Evolutionary conservation across 2,113 vertebrate species (phyloP).

Genomic region (Puma concolor): DNA sequence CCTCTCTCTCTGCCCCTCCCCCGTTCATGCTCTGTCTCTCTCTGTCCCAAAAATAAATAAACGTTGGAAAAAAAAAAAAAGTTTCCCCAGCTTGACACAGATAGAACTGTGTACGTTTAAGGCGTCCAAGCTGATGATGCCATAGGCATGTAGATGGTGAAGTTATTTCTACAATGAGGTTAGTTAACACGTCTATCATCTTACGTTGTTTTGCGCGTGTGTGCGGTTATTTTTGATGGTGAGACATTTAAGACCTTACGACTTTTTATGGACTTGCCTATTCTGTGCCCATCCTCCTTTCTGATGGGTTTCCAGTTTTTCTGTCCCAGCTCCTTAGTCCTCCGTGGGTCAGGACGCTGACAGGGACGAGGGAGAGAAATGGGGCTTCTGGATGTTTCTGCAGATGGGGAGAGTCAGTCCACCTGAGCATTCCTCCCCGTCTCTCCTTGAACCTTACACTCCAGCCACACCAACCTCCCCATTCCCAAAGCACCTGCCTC

Average conservation of each 20-base stretch:
- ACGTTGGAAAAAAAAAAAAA: too few species aligned
- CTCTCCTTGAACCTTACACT: neutral
- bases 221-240: too few species aligned
- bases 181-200: neutral
- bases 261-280: neutral
- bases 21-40: too few species aligned
- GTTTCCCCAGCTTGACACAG: neutral
- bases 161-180: neutral
- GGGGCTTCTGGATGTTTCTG: neutral
- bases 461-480: neutral
- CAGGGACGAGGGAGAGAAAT: neutral
- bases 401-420: too few species aligned
- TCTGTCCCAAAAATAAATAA: too few species aligned
- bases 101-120: neutral
- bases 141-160: neutral
- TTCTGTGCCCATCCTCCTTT: neutral
- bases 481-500: fast-evolving
- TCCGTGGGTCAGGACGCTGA: neutral
- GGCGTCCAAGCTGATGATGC: neutral
- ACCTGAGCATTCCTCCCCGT: neutral
- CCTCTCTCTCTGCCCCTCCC: too few species aligned
- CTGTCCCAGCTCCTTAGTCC: neutral
- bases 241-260: neutral
- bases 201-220: neutral
- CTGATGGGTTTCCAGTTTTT: too few species aligned